Evolutionary conservation across 2,113 vertebrate species (phyloP), one percentile per base, ranked within the genome.

Genomic region (Calypte anna): DNA sequence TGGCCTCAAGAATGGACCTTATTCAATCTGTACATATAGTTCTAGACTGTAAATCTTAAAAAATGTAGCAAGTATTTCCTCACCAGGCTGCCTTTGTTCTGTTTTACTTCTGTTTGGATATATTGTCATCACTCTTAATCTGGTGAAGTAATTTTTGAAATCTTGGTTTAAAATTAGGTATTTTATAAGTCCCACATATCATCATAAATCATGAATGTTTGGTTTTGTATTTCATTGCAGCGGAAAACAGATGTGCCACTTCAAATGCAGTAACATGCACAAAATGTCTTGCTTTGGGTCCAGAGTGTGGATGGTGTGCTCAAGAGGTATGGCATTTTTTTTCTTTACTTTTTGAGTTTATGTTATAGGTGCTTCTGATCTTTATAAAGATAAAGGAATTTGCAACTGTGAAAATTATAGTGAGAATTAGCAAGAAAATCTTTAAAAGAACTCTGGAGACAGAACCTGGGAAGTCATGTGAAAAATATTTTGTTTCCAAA

Each of bases 291-390:
- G 96, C 96, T 46, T 98, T 98, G 91, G 98, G 98, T 93, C 99
- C 99, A 38, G 98, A 99, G 94, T 99, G 99, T 33, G 98, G 98
- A 96, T 99, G 99, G 99, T 99, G 99, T 97, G 98, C 98, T 97
- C 98, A 99, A 97, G 98, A 99, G 99, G 99, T 99, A 97, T 70
- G 97, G n/a, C 61, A 51, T 94, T 91, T 36, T 62, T 31, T 38
- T 93, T 82, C 36, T 82, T 96, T 88, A 25, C 36, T 22, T 69
- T 69, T 80, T 94, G 14, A 62, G 46, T 82, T 83, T 51, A 40
- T 83, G 67, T 80, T 84, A 93, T 90, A 91, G 11, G 16, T 80
- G 21, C 46, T 79, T 93, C 48, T 91, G 76, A 81, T 88, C 28
- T 85, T 84, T 82, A 27, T 88, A 55, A 82, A 80, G 66, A 91